Percentiles rank a stretch among this genome's conserved stretches.
Conservation (phyloP, 2,888 invertebrate genomes). For the Euplexia lucipara region DNA sequence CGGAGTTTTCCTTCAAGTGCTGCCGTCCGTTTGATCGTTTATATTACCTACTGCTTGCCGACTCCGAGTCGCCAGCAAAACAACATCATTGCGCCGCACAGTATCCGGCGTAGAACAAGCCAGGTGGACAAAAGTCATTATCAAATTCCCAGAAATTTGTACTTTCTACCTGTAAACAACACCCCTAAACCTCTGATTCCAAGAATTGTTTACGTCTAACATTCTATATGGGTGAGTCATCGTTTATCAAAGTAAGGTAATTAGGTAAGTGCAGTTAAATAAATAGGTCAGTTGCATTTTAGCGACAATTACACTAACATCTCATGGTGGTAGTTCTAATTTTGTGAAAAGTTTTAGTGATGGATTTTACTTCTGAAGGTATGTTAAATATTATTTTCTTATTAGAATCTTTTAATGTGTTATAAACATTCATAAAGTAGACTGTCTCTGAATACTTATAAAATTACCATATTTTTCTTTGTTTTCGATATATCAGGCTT, state of each 20-base stretch:
- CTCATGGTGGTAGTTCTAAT: not conserved
- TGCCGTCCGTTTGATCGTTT: too few species aligned
- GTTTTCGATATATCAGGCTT: slow-evolving; percentile 6
- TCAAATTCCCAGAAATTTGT: slow-evolving; percentile 7
- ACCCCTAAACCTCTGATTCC: slow-evolving; percentile 1
- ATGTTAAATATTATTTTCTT: slow-evolving; percentile 1
- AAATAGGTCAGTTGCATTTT: not conserved
- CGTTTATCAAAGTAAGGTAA: not conserved
- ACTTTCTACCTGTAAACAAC: slow-evolving; percentile 2
- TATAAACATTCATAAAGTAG: slow-evolving; percentile 5
- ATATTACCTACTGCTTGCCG: too few species aligned
- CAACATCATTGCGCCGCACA: too few species aligned
- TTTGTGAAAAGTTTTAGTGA: slow-evolving; percentile 8
- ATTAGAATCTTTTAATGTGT: slow-evolving; percentile 10
- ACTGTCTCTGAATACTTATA: not conserved
- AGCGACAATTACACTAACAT: not conserved
- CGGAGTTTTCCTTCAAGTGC: too few species aligned
- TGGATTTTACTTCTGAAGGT: slow-evolving; percentile 14
- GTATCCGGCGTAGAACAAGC: slow-evolving; percentile 1
- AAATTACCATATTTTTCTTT: not conserved
- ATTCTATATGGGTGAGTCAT: not conserved
- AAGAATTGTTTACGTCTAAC: slow-evolving; percentile 5
- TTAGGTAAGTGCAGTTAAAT: not conserved
- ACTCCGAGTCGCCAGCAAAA: too few species aligned
- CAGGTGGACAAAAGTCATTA: slow-evolving; percentile 3